phyloP scores from a whole-genome alignment of 37 sponge, comb jelly and placozoan genomes.

The Chondrilla cf. caribensis region DNA sequence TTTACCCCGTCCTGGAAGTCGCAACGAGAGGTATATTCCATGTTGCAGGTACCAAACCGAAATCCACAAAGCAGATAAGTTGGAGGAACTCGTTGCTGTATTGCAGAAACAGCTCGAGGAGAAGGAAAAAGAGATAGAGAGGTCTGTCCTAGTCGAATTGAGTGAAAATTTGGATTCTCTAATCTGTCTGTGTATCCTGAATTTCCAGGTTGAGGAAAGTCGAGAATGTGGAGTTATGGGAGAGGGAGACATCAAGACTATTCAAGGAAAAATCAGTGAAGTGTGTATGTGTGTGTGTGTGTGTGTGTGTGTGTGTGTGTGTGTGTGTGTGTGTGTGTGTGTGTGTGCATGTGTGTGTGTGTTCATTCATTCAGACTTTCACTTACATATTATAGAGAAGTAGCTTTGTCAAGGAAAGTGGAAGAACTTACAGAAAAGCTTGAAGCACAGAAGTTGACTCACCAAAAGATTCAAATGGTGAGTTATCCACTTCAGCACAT shows the following conservation, averaged over 20 bases:
- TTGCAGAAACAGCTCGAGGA: background rate
- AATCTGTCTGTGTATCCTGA: background rate
- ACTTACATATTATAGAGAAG: background rate
- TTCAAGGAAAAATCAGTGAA: no score
- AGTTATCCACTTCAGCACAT: no score
- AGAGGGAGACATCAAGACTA: background rate
- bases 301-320: background rate
- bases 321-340: background rate
- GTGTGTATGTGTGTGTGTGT: background rate
- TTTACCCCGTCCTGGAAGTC: no score
- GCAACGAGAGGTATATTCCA: no score
- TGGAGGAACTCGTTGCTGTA: background rate
- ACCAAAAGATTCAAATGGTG: background rate
- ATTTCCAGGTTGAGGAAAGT: background rate
- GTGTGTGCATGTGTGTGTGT: background rate
- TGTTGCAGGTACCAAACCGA: no score
- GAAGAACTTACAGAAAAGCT: background rate
- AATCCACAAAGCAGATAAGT: background rate
- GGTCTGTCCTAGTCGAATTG: background rate
- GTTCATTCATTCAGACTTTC: no score
- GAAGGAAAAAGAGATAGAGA: background rate
- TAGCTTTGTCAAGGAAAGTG: background rate
- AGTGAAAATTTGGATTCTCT: background rate
- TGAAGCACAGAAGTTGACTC: background rate
- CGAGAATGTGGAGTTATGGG: constrained; percentile 9